Evolutionary conservation across 2,797 vertebrate species (phyloP).

Genomic region (Selene dorsalis): DNA sequence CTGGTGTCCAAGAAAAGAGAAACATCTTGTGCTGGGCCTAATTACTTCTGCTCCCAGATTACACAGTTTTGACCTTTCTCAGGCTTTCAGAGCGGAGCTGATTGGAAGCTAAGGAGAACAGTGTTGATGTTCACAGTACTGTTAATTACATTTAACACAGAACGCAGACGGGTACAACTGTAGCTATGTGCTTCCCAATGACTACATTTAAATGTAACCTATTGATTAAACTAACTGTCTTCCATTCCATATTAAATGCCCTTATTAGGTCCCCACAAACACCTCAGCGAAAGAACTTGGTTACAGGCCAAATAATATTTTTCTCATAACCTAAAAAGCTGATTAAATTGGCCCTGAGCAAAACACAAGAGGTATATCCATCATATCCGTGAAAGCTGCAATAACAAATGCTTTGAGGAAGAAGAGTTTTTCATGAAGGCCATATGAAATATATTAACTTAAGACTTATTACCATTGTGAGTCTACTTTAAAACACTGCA

Average conservation of each 20-base stretch:
- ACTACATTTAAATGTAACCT: slow-evolving; percentile 25
- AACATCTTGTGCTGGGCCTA: slow-evolving; percentile 76
- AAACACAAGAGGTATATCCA: neutral
- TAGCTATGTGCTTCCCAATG: neutral
- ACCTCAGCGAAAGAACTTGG: neutral
- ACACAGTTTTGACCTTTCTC: slow-evolving; percentile 75
- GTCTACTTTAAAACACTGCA: neutral
- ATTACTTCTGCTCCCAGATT: slow-evolving; percentile 81
- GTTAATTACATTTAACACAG: slow-evolving; percentile 42
- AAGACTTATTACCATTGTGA: neutral
- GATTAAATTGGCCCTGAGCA: neutral
- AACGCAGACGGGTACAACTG: slow-evolving; percentile 17
- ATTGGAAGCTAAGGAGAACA: slow-evolving; percentile 46
- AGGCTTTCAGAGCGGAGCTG: slow-evolving; percentile 56
- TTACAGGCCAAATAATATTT: slow-evolving; percentile 2
- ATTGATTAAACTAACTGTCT: slow-evolving; percentile 11
- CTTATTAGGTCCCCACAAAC: neutral
- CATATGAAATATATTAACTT: neutral
- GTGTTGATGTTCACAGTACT: slow-evolving; percentile 31
- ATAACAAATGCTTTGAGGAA: neutral
- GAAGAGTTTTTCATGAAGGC: neutral
- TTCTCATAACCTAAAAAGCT: neutral
- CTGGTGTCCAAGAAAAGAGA: slow-evolving; percentile 73
- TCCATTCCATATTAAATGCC: neutral
- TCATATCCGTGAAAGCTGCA: neutral